phyloP scores from a whole-genome alignment of 2,888 invertebrate genomes.

The Stomorhina lunata region DNA sequence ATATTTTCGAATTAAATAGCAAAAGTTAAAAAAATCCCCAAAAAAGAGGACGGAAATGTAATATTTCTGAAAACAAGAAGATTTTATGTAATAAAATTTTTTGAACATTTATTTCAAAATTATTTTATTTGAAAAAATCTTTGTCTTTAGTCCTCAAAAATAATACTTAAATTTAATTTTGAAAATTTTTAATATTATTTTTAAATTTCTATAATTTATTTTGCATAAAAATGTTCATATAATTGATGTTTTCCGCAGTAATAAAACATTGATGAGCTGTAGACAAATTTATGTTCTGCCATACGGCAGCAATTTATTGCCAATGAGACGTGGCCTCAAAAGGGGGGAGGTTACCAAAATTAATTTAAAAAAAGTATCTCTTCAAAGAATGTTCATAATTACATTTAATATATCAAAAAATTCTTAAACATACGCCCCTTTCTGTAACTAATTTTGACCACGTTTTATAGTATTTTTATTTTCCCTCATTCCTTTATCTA shows the following conservation, averaged over 20 bases:
- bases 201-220: background rate
- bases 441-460: background rate
- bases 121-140: too few species aligned
- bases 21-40: too few species aligned
- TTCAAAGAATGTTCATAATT: background rate
- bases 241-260: slow-evolving; percentile 49
- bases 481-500: background rate
- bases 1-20: too few species aligned
- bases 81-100: too few species aligned
- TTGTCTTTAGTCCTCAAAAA: too few species aligned
- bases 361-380: background rate
- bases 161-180: background rate
- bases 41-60: too few species aligned
- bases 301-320: background rate
- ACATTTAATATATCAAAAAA: background rate
- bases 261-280: slow-evolving; percentile 36
- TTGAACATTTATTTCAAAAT: too few species aligned
- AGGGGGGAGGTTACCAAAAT: too few species aligned
- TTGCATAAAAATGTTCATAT: too few species aligned
- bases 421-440: background rate
- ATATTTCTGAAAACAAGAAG: too few species aligned
- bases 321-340: too few species aligned
- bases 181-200: background rate
- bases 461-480: background rate
- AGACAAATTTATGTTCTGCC: background rate